Conservation (phyloP, 1,140 invertebrate genomes). For the Cotesia glomerata region DNA sequence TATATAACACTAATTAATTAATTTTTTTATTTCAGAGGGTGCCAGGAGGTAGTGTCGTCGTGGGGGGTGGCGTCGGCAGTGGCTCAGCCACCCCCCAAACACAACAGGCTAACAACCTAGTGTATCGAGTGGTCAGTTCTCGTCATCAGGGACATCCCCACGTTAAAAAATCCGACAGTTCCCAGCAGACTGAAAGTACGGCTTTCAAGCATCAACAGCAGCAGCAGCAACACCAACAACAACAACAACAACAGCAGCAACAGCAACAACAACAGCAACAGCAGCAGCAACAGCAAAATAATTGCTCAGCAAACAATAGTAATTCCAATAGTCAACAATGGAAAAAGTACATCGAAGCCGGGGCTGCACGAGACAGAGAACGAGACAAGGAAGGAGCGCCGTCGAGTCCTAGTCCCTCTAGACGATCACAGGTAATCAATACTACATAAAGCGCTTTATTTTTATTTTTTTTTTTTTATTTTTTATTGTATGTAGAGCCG, state of each 20-base stretch:
- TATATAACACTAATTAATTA: background rate
- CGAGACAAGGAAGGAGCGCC: constrained; percentile 56
- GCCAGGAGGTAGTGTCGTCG: constrained; percentile 57
- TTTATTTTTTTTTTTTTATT: constrained; percentile 12
- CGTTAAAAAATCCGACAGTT: constrained; percentile 66
- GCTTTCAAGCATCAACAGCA: constrained; percentile 62
- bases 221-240: constrained; percentile 40
- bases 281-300: constrained; percentile 34
- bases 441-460: background rate
- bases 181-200: constrained; percentile 67
- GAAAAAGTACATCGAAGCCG: constrained; percentile 67
- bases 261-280: constrained; percentile 37
- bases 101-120: constrained; percentile 55
- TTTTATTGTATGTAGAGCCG: background rate
- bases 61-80: constrained; percentile 56
- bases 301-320: constrained; percentile 50
- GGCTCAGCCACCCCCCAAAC: constrained; percentile 59
- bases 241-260: constrained; percentile 44
- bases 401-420: constrained; percentile 58
- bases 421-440: constrained; percentile 52
- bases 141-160: constrained; percentile 56
- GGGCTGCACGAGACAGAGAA: constrained; percentile 54
- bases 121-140: constrained; percentile 63
- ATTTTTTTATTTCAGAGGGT: constrained; percentile 46
- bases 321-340: constrained; percentile 65